Conservation (phyloP, 2,888 invertebrate genomes). For the Anthophora plumipes region DNA sequence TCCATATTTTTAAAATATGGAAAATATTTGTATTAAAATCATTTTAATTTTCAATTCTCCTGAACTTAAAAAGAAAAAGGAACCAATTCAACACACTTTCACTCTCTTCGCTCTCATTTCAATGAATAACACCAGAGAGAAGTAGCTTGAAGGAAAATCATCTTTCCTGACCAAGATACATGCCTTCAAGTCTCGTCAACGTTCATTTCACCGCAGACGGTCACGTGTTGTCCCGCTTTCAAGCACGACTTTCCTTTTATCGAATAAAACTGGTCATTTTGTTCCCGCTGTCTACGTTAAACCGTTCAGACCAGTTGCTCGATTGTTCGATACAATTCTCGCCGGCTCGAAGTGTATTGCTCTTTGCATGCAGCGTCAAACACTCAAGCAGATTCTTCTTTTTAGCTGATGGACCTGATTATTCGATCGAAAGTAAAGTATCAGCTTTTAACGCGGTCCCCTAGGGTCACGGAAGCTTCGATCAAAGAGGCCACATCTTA, state of each 20-base stretch:
- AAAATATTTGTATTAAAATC: too few relatives aligned
- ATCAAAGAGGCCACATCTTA: neutral
- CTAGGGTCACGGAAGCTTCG: neutral
- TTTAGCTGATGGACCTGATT: neutral
- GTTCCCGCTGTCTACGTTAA: neutral
- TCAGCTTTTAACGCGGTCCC: neutral
- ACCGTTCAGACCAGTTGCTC: conserved; percentile 9
- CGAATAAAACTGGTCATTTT: conserved; percentile 26
- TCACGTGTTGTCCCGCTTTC: conserved; percentile 1
- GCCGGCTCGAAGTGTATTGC: neutral
- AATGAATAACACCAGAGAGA: neutral
- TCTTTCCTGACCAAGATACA: neutral
- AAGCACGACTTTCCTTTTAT: conserved; percentile 20
- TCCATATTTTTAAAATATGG: too few relatives aligned
- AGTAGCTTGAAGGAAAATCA: neutral
- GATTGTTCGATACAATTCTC: conserved; percentile 1
- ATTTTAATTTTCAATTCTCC: too few relatives aligned
- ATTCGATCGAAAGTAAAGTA: conserved; percentile 7
- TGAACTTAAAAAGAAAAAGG: too few relatives aligned
- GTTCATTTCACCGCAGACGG: conserved; percentile 4
- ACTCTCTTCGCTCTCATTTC: too few relatives aligned
- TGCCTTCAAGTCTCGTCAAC: neutral
- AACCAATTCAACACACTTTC: too few relatives aligned
- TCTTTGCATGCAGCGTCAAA: neutral
- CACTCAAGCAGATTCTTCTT: neutral